A percentile compares a stretch with the other conserved stretches of the same genome.
Evolutionary conservation across 2,797 vertebrate genomes (phyloP).

Genomic region (Loriculus beryllinus): DNA sequence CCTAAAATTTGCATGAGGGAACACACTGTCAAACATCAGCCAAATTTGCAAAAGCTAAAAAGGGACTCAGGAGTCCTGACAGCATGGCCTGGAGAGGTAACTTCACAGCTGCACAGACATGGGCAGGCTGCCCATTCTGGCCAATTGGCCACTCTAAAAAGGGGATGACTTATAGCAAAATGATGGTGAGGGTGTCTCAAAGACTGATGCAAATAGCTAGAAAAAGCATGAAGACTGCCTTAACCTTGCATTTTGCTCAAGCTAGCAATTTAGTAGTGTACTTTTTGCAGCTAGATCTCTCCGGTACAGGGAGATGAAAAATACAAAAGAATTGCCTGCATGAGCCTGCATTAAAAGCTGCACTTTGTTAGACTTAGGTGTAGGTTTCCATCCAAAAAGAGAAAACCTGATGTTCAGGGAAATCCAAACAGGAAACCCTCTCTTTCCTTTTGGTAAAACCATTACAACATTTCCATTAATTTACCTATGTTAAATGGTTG

Average conservation of each 20-base stretch:
- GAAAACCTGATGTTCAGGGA: neutral
- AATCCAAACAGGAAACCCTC: neutral
- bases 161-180: neutral
- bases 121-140: neutral
- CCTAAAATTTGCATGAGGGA: neutral
- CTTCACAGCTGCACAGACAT: neutral
- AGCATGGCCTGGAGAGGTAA: neutral
- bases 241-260: neutral
- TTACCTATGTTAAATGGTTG: neutral
- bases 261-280: neutral
- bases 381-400: neutral
- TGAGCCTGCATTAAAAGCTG: fast-evolving
- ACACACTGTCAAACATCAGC: neutral
- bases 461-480: neutral
- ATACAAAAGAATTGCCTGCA: fast-evolving
- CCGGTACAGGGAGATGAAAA: fast-evolving
- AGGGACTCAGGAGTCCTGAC: fast-evolving
- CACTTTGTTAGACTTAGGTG: neutral
- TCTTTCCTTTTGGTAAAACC: neutral
- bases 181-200: neutral
- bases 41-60: neutral
- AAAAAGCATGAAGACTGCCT: neutral
- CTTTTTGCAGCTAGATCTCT: neutral
- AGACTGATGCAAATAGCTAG: neutral
- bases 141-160: neutral